Conservation (phyloP, 2,113 vertebrate species). For the Candoia aspera region DNA sequence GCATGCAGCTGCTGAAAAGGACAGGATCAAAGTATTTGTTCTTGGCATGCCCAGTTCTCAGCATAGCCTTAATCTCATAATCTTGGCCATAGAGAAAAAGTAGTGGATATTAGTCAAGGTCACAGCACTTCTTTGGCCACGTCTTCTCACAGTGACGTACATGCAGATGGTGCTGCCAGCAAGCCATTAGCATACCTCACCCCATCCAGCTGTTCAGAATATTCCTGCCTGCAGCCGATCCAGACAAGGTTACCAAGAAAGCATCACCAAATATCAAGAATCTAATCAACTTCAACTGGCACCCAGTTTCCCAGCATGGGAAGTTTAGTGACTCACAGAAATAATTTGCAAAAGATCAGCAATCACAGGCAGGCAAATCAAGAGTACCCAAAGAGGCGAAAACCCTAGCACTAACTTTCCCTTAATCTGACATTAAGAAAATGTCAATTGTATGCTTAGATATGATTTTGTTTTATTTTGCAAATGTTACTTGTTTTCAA, state of each 20-base stretch:
- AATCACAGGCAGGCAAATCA: conserved; percentile 15
- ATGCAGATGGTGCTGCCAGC: conserved; percentile 36
- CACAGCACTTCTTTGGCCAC: neutral
- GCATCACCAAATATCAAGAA: conserved; percentile 19
- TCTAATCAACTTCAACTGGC: conserved; percentile 16
- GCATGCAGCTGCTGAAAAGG: conserved; percentile 44
- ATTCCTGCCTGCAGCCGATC: conserved; percentile 32
- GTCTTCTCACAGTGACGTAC: neutral
- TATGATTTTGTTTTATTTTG: neutral
- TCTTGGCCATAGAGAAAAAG: conserved; percentile 12
- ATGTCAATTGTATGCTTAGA: neutral
- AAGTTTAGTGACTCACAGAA: neutral
- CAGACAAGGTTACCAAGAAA: neutral
- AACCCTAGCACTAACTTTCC: neutral
- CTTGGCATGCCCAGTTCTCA: conserved; percentile 23
- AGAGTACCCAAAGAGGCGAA: neutral
- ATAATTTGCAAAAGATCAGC: neutral
- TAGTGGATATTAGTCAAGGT: conserved; percentile 17
- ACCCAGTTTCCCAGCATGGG: conserved; percentile 20
- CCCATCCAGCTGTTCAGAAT: neutral
- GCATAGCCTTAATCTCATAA: conserved; percentile 17
- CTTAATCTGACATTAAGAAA: neutral
- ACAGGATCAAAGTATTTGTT: conserved; percentile 15
- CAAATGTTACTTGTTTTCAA: neutral
- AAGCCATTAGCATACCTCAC: conserved; percentile 42